These are phyloP conservation scores for Pseudois nayaur DNA, from an alignment of 2,113 vertebrate genomes.

Conservation along the genomic window DNA sequence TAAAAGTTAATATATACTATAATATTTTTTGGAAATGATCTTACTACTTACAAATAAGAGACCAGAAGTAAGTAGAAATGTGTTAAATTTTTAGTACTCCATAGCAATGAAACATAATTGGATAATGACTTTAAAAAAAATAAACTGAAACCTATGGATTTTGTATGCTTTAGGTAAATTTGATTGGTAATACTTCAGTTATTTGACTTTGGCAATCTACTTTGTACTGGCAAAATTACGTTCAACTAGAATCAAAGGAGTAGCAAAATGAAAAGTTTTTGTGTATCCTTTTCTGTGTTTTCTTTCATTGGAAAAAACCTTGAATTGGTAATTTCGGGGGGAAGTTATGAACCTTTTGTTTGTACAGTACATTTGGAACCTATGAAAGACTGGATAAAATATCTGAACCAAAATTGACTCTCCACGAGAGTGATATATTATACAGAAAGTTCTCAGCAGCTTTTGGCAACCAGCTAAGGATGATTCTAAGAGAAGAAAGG, in stretches of 20 bases:
- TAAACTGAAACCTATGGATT: neutral
- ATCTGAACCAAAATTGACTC: neutral
- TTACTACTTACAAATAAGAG: neutral
- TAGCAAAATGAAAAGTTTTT: neutral
- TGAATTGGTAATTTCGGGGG: neutral
- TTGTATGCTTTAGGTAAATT: neutral
- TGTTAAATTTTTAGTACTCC: neutral
- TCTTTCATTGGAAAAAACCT: constrained; percentile 12
- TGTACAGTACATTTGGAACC: constrained; percentile 24
- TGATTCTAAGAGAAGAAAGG: neutral
- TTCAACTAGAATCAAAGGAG: constrained; percentile 5
- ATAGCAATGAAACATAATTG: neutral
- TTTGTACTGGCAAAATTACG: constrained; percentile 16
- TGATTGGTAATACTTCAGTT: neutral
- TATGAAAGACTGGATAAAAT: neutral
- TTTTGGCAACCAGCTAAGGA: neutral
- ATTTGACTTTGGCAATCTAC: neutral
- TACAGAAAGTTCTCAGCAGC: neutral
- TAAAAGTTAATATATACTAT: neutral
- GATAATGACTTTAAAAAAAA: neutral
- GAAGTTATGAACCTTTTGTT: constrained; percentile 14
- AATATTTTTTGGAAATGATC: neutral
- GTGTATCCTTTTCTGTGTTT: neutral
- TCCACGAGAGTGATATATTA: neutral
- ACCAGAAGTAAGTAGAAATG: neutral